These are phyloP conservation scores for Drosophila eohydei DNA, from an alignment of 2,888 invertebrate species.

Conservation along the genomic window DNA sequence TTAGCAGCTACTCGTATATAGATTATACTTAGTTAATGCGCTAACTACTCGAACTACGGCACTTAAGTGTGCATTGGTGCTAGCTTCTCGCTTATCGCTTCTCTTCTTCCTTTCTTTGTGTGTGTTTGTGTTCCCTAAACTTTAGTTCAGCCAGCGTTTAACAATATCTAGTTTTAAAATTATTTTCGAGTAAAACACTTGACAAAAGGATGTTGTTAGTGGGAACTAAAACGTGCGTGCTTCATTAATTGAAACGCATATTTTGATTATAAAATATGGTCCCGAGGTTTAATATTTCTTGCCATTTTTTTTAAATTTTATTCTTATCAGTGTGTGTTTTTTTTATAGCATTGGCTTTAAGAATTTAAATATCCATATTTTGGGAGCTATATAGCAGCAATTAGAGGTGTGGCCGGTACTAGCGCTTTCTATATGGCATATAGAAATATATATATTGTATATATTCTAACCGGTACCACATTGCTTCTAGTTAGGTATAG, in stretches of 20 bases:
- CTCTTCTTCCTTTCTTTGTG: constrained; percentile 8
- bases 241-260: constrained; percentile 82
- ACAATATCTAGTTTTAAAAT: constrained; percentile 49
- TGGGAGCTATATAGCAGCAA: constrained; percentile 61
- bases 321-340: constrained; percentile 18
- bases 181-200: constrained; percentile 35
- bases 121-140: constrained; percentile 60
- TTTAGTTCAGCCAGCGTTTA: constrained; percentile 61
- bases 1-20: constrained; percentile 45
- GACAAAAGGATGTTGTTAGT: constrained; percentile 32
- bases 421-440: constrained; percentile 14
- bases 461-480: constrained; percentile 32
- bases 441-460: constrained; percentile 12
- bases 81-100: constrained; percentile 22
- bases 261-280: constrained; percentile 85
- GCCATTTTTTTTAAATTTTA: constrained; percentile 24
- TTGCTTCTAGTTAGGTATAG: constrained; percentile 44
- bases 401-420: constrained; percentile 53
- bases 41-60: constrained; percentile 49
- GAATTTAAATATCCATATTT: constrained; percentile 38
- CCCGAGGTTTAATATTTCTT: constrained; percentile 80
- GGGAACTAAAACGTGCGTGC: constrained; percentile 67
- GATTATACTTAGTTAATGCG: constrained; percentile 31
- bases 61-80: constrained; percentile 50
- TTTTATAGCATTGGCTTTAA: constrained; percentile 44